These are phyloP conservation scores for Plusia festucae DNA, from an alignment of 2,888 invertebrate species.

Conservation along the genomic window DNA sequence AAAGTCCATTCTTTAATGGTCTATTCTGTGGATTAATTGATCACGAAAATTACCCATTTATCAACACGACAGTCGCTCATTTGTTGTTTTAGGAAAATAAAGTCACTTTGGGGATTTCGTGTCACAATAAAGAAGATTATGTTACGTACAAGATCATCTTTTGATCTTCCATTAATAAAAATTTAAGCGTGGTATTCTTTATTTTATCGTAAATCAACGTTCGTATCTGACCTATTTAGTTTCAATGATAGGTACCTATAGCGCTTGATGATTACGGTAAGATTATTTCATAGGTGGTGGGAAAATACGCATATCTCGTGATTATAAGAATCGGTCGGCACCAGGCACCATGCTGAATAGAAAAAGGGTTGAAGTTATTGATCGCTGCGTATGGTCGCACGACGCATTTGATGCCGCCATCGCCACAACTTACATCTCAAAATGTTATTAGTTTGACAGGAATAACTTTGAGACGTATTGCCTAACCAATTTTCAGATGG, in stretches of 20 bases:
- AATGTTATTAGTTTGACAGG: neutral
- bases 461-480: neutral
- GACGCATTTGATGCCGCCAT: neutral
- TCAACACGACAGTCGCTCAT: conserved; percentile 8
- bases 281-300: neutral
- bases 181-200: neutral
- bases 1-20: conserved; percentile 18
- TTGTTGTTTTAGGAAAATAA: conserved; percentile 5
- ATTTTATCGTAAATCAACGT: neutral
- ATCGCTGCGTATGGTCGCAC: conserved; percentile 6
- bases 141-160: neutral
- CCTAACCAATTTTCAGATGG: too few relatives aligned
- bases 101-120: neutral
- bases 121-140: neutral
- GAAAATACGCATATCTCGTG: neutral
- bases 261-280: neutral
- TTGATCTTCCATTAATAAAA: neutral
- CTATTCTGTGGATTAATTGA: conserved; percentile 36
- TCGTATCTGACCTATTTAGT: neutral
- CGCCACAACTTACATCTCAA: neutral
- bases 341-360: conserved; percentile 1
- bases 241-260: neutral
- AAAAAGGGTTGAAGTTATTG: conserved; percentile 13
- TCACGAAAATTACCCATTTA: conserved; percentile 31
- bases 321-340: neutral